Conservation (phyloP, 2,888 invertebrate species). For the Tinea trinotella region DNA sequence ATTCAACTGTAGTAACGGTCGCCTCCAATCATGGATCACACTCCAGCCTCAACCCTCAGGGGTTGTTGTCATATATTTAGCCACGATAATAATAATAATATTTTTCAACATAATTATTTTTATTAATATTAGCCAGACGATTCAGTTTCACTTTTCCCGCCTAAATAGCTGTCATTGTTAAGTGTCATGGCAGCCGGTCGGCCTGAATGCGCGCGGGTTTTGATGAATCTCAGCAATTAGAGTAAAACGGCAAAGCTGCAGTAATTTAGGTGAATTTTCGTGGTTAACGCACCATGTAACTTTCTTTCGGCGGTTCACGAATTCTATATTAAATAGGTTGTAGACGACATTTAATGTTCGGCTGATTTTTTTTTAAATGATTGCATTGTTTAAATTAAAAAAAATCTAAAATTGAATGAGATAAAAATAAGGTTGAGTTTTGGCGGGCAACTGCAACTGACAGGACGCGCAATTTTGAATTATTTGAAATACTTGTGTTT, state of each 20-base stretch:
- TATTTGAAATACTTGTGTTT: too few species aligned
- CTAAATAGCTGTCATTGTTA: constrained; percentile 51
- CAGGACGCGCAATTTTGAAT: too few species aligned
- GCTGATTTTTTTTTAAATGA: not conserved
- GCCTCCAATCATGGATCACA: too few species aligned
- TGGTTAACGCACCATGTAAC: constrained; percentile 59
- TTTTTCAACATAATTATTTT: not conserved
- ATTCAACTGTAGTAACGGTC: too few species aligned
- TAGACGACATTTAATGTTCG: not conserved
- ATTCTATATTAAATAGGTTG: constrained; percentile 57
- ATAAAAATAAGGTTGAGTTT: too few species aligned
- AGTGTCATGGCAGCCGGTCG: constrained; percentile 38
- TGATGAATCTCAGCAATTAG: constrained; percentile 56
- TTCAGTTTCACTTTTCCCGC: constrained; percentile 39
- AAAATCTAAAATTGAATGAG: not conserved
- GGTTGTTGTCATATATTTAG: too few species aligned
- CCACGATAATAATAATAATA: too few species aligned
- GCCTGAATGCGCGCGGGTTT: constrained; percentile 44
- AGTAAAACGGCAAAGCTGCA: constrained; percentile 58
- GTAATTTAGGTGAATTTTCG: constrained; percentile 58
- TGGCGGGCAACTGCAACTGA: too few species aligned
- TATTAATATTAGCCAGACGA: not conserved
- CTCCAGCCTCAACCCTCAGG: too few species aligned
- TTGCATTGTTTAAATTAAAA: not conserved
- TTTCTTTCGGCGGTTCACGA: constrained; percentile 53